Base-by-base conservation (phyloP, 2,888 invertebrate species). In the Chalcis sispes region DNA sequence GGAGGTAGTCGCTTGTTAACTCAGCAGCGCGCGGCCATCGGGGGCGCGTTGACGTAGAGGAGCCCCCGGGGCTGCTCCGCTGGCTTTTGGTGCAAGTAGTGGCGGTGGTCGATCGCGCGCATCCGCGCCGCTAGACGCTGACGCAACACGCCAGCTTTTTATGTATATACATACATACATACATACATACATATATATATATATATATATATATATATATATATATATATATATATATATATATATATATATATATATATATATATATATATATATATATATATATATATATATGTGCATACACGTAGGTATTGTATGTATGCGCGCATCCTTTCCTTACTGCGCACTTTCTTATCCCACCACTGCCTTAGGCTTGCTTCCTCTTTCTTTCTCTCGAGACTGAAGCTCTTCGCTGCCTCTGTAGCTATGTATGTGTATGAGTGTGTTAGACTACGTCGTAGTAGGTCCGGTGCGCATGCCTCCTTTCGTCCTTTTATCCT, bases 331-430 rank as follows among this genome's bases (percentile, higher is more conserved):
- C 81, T 83, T 83, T 84, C 81, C 84, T 84, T 83, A 84, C 85
- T 84, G 85, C 85, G 85, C 85, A 85, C 81, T 85, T 85, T 85
- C 84, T 85, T 85, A 83, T 83, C 84, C 83, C 84, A 81, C 80
- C 50, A 40, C 40, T 4, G 54, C 5, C 5, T 52, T 20, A 7
- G n/a, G n/a, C 13, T 7, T 52, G 8, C 36, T 29, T 18, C 20
- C 42, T 46, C 46, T n/a, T 2, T 46, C 13, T 42, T 7, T 13
- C 23, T 42, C 48, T 62, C 32, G 61, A 36, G 10, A 10, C 10
- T 36, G 36, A 36, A n/a, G n/a, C n/a, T n/a, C n/a, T n/a, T n/a
- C n/a, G n/a, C 32, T 32, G 8, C 32, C 32, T 3, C 32, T 32
- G 32, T 32, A 8, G 3, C 5, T 32, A 8, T 32, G 32, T 32